phyloP scores from a whole-genome alignment of 2,888 invertebrate genomes.

The Gryllus longicercus region DNA sequence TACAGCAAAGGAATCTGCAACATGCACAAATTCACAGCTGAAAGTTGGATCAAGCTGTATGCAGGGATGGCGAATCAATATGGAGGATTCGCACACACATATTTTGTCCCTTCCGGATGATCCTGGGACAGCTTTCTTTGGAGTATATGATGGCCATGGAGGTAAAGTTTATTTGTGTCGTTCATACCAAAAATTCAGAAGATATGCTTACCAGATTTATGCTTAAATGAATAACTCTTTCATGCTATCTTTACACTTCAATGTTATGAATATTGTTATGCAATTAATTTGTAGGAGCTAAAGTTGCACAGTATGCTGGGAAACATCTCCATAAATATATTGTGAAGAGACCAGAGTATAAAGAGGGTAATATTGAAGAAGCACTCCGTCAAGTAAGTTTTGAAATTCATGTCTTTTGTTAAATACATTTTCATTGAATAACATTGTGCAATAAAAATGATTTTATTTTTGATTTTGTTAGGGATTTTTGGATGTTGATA shows the following conservation, averaged over 20 bases:
- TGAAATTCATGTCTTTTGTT: constrained; percentile 26
- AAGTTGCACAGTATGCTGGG: constrained; percentile 91
- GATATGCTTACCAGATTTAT: too few species aligned
- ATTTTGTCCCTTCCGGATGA: constrained; percentile 90
- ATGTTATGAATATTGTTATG: constrained; percentile 20
- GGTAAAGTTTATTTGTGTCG: constrained; percentile 51
- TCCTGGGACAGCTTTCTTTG: constrained; percentile 89
- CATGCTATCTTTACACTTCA: background rate
- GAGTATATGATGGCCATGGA: constrained; percentile 94
- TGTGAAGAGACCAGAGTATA: constrained; percentile 75
- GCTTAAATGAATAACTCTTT: too few species aligned
- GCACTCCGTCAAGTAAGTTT: constrained; percentile 73
- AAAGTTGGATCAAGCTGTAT: constrained; percentile 95
- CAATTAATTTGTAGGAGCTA: constrained; percentile 61
- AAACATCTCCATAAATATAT: constrained; percentile 92
- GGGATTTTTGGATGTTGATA: constrained; percentile 89
- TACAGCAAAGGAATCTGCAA: constrained; percentile 80
- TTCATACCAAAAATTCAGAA: too few species aligned
- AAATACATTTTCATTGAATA: constrained; percentile 18
- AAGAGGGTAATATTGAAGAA: constrained; percentile 74
- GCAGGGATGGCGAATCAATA: constrained; percentile 99
- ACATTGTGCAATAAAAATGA: background rate
- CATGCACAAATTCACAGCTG: constrained; percentile 68
- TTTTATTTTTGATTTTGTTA: constrained; percentile 43
- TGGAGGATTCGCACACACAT: constrained; percentile 99